Base-by-base conservation (phyloP, 2,797 vertebrate genomes). In the Anolis apletophallus region DNA sequence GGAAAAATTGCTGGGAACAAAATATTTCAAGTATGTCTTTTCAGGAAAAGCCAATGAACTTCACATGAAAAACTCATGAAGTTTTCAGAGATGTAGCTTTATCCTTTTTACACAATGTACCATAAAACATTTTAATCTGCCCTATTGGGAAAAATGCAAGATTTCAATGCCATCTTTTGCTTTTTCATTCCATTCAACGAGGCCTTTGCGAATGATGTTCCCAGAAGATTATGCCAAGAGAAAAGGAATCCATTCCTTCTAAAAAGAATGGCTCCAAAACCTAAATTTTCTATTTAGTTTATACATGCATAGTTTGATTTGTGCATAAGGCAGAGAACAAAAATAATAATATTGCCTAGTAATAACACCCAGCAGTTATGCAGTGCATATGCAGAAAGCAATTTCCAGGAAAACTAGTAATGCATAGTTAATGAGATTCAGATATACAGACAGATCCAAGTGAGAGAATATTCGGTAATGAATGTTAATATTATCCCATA, bases 321-420 rank as follows among this genome's bases (percentile, higher is more conserved):
- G 9, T 85, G 13, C 79, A 67, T 88, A 80, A 88, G 79, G 69
- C 54, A 81, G 68, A 77, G 64, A 81, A 80, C 81, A 80, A 87
- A 87, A 92, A 88, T 78, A 88, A 84, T 72, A 2, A 74, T 82
- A 73, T 10, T 40, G n/a, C 67, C 81, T 77, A 50, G 34, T 74
- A 83, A 79, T 89, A 89, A 80, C 50, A 85, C 88, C 80, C 80
- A 83, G 34, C 80, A 83, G 59, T 86, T 89, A 71, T 6, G 73
- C 40, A 46, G 69, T 82, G 59, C 32, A 76, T 34, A 90, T 87
- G 2, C 80, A 89, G 3, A 17, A 85, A 1, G 16, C 4, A 80
- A 85, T 85, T 50, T 88, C 55, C 86, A 87, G 21, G 85, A 34
- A 91, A 92, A 87, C 61, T 79, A 85, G 46, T 87, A 89, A 85